Evolutionary conservation across 1,140 invertebrate genomes (phyloP), one percentile per base, ranked within the genome.

Genomic region (Hydropsyche tenuis): DNA sequence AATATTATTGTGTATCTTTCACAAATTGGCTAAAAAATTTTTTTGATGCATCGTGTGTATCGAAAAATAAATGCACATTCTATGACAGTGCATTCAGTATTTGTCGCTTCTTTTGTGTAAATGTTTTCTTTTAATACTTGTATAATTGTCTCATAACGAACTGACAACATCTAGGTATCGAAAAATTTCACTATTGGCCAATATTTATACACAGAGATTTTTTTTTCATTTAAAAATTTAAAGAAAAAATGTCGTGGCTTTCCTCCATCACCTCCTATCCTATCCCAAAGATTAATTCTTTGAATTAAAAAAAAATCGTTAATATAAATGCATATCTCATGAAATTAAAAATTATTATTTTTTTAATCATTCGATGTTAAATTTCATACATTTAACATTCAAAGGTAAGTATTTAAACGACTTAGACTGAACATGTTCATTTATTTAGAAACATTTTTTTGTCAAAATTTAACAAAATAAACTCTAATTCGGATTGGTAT

Each of bases 131-230:
- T 68, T 42, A 46, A 23, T 45, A 14, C 25, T 51, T 69, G 20
- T 25, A 42, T 69, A 48, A 37, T 56, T 56, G 25, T 18, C 27
- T 63, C 7, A 56, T 18, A n/a, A 43, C 6, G n/a, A 56, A 69
- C 75, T 77, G 75, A 77, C 75, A 74, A 74, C 75, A 77, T 77
- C 75, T 77, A 72, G 75, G 75, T 76, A 73, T 42, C 30, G 11
- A 53, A 18, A 69, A 56, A 68, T n/a, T 68, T 46, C 43, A 37
- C 5, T 14, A 43, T 12, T 23, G 18, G 18, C n/a, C 20, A 23
- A 60, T 60, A 60, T 11, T 12, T 5, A 60, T 60, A 4, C 53
- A 23, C 3, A 60, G 62, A 63, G 3, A 23, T 62, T 7, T 43
- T n/a, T 27, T 69, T 69, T 69, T 69, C 22, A 69, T 5, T 48